These are phyloP conservation scores for Hemistola chrysoprasaria DNA, from an alignment of 2,888 invertebrate genomes.

Conservation along the genomic window DNA sequence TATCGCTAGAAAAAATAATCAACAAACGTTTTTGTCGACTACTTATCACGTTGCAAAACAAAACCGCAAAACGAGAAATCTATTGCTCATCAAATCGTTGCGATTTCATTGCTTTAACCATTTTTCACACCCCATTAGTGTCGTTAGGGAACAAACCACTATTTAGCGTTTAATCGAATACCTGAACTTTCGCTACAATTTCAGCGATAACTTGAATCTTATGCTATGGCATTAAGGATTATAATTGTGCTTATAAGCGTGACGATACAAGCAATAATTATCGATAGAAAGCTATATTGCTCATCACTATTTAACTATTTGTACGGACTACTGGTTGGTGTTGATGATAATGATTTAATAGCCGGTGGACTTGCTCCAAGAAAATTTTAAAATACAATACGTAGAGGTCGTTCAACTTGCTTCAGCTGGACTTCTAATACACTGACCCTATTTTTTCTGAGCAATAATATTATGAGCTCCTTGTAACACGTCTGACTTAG, in stretches of 20 bases:
- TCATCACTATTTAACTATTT: conserved; percentile 15
- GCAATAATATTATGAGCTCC: no score
- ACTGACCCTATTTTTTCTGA: not conserved
- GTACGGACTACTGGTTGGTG: not conserved
- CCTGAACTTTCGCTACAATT: conserved; percentile 21
- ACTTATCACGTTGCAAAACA: not conserved
- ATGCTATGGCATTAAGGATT: conserved; percentile 1
- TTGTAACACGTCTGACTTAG: no score
- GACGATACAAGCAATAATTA: conserved; percentile 28
- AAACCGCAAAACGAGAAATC: conserved; percentile 9
- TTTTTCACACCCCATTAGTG: conserved; percentile 28
- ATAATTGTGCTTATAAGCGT: conserved; percentile 7
- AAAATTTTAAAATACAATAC: not conserved
- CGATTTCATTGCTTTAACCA: conserved; percentile 19
- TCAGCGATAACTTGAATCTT: conserved; percentile 7
- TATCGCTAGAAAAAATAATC: conserved; percentile 2
- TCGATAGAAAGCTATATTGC: conserved; percentile 31
- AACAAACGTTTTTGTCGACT: not conserved
- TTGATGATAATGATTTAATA: no score
- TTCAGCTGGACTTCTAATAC: not conserved
- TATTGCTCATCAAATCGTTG: conserved; percentile 10
- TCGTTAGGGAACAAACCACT: conserved; percentile 21
- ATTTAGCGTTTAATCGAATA: conserved; percentile 25
- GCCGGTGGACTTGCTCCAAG: no score
- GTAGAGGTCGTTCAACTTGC: not conserved